Evolutionary conservation across 30 jellyfish, hydroid and myxozoan species (phyloP).

Genomic region (Hydractinia symbiolongicarpus): DNA sequence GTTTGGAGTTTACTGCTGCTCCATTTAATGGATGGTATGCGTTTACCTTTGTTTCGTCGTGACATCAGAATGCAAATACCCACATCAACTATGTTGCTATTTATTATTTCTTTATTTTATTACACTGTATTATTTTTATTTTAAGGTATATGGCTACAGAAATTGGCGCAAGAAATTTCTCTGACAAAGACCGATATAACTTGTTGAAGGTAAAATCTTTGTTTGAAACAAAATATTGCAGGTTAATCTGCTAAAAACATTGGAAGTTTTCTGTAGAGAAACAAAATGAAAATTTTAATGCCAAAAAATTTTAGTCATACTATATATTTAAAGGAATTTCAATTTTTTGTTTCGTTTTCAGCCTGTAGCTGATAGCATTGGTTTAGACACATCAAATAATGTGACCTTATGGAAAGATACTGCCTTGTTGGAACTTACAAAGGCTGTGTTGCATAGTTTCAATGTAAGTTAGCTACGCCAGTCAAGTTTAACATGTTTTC

Average conservation of each 20-base stretch:
- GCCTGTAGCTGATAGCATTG: slow-evolving; percentile 83
- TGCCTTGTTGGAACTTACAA: slow-evolving; percentile 70
- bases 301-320: too few relatives aligned
- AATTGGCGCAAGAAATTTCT: slow-evolving; percentile 77
- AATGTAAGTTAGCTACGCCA: slow-evolving; percentile 37
- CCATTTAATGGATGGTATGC: slow-evolving; percentile 91
- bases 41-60: too few relatives aligned
- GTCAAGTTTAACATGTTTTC: too few relatives aligned
- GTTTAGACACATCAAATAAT: slow-evolving; percentile 54
- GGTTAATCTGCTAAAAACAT: too few relatives aligned
- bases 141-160: slow-evolving; percentile 88
- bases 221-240: not conserved
- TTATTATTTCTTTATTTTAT: not conserved
- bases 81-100: too few relatives aligned
- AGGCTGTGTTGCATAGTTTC: slow-evolving; percentile 83
- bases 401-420: slow-evolving; percentile 88
- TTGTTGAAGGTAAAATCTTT: slow-evolving; percentile 56
- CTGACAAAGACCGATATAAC: slow-evolving; percentile 67
- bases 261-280: too few relatives aligned
- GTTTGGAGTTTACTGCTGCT: slow-evolving; percentile 67
- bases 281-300: too few relatives aligned
- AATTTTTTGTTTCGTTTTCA: not conserved
- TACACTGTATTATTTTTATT: not conserved
- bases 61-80: too few relatives aligned
- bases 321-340: too few relatives aligned